Evolutionary conservation across 2,113 vertebrate species (phyloP).

Genomic region (Galbula dea): DNA sequence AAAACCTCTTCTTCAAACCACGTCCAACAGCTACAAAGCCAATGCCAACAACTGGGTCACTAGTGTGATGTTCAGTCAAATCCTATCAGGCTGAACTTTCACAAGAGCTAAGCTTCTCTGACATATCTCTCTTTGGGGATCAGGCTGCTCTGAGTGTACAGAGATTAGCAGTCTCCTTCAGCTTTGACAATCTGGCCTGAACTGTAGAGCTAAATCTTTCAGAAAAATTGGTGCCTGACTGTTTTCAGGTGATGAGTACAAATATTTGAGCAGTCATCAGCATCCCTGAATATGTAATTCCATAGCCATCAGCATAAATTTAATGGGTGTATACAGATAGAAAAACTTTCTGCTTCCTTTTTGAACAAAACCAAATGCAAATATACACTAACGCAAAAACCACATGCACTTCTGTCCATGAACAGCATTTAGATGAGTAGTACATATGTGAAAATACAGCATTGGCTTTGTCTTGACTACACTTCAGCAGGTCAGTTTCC

Average conservation of each 20-base stretch:
- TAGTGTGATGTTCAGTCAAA: neutral
- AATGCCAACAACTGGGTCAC: neutral
- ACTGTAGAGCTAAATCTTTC: neutral
- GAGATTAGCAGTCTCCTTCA: neutral
- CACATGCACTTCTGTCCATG: neutral
- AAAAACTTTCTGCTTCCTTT: neutral
- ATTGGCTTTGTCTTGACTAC: neutral
- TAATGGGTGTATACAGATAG: neutral
- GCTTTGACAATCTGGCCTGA: neutral
- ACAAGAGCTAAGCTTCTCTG: fast-evolving
- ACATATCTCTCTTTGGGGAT: neutral
- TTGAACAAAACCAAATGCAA: neutral
- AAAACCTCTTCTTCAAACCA: neutral
- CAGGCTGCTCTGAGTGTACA: neutral
- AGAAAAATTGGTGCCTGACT: neutral
- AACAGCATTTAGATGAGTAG: neutral
- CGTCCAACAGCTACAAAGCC: neutral
- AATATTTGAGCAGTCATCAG: neutral
- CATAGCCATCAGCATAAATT: neutral
- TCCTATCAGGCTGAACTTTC: neutral
- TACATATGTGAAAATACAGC: neutral
- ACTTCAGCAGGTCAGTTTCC: neutral
- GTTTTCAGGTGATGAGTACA: neutral
- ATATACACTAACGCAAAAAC: neutral
- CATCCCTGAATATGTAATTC: neutral